A percentile compares a stretch with the other conserved stretches of the same genome.
These are phyloP conservation scores for Otolemur garnettii DNA, from an alignment of 2,113 vertebrate species.

Conservation along the genomic window DNA sequence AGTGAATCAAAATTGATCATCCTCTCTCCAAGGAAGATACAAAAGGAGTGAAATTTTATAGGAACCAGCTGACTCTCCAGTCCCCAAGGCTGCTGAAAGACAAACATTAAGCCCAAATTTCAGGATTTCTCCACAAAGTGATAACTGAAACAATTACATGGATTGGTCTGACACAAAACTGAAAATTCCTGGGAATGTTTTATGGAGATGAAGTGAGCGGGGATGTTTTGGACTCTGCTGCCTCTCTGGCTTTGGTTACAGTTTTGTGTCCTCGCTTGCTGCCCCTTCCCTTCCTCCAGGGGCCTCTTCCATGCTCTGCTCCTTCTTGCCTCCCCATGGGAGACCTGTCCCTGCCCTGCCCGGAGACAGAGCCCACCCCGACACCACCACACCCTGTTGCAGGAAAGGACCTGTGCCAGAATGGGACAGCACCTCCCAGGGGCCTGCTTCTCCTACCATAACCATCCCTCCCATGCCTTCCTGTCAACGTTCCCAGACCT, in stretches of 20 bases:
- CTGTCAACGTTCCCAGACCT: neutral
- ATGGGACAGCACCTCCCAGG: neutral
- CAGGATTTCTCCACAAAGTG: neutral
- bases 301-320: neutral
- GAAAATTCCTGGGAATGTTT: neutral
- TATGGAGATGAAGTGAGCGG: too few species aligned
- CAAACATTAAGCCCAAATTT: conserved; percentile 8
- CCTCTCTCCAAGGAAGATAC: conserved; percentile 10
- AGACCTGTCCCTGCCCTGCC: neutral
- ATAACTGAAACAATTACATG: neutral
- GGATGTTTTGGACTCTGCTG: neutral
- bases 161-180: neutral
- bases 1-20: neutral
- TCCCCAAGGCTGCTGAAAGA: neutral
- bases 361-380: neutral
- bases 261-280: too few species aligned
- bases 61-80: neutral
- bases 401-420: neutral
- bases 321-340: too few species aligned
- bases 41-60: neutral
- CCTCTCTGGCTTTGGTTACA: neutral
- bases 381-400: neutral
- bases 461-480: neutral
- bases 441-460: too few species aligned
- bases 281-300: neutral